These are phyloP conservation scores for Rousettus madagascariensis DNA, from an alignment of 2,797 vertebrate genomes.

Conservation along the genomic window DNA sequence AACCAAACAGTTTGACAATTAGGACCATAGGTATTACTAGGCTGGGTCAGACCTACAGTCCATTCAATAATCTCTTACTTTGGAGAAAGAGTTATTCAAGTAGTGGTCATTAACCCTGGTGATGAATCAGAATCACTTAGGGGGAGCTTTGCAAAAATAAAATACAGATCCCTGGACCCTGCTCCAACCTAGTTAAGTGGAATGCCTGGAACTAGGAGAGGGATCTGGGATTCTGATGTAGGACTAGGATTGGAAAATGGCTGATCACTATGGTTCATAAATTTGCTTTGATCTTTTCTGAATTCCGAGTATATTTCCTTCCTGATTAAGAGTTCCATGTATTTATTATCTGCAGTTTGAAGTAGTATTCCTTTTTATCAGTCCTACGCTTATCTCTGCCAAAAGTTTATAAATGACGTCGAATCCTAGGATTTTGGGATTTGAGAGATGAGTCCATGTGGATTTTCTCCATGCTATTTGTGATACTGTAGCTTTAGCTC, in stretches of 20 bases:
- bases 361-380: not conserved
- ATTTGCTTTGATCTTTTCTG: conserved; percentile 17
- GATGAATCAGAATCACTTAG: conserved; percentile 39
- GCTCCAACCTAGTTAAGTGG: not conserved
- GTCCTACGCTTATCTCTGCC: conserved; percentile 10
- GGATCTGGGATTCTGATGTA: not conserved
- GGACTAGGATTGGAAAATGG: not conserved
- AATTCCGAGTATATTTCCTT: conserved; percentile 8
- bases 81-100: not conserved
- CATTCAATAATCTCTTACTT: not conserved
- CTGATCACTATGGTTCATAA: not conserved
- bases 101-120: not conserved
- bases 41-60: not conserved
- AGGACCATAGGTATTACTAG: not conserved
- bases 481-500: not conserved
- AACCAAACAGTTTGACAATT: conserved; percentile 23
- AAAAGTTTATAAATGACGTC: conserved; percentile 6
- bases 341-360: not conserved
- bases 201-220: not conserved
- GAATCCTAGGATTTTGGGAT: conserved; percentile 32
- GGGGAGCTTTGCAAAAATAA: not conserved
- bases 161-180: not conserved
- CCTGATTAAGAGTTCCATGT: not conserved
- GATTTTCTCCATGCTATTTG: not conserved
- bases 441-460: conserved; percentile 6